Evolutionary conservation across 1,140 invertebrate species (phyloP).

Genomic region (Nylanderia fulva): DNA sequence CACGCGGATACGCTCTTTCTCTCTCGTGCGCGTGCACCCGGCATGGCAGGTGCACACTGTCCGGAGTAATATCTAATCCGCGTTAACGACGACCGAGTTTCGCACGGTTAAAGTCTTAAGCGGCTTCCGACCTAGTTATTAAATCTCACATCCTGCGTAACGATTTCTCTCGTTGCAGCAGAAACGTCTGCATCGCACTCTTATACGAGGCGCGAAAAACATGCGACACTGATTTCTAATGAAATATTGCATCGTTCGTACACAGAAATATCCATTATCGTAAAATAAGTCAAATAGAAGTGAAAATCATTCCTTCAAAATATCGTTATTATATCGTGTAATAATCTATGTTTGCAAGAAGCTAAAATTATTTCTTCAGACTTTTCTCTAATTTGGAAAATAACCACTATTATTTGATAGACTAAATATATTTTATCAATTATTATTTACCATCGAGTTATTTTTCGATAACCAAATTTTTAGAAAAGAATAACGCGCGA

Average conservation of each 20-base stretch:
- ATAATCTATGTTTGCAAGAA: neutral
- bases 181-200: slow-evolving; percentile 33
- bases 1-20: slow-evolving; percentile 35
- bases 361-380: neutral
- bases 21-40: neutral
- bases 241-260: slow-evolving; percentile 32
- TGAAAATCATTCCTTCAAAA: neutral
- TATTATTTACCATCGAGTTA: neutral
- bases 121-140: slow-evolving; percentile 62
- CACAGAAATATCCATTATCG: neutral
- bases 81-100: slow-evolving; percentile 61
- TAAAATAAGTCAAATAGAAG: neutral
- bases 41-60: slow-evolving; percentile 31
- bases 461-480: neutral
- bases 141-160: slow-evolving; percentile 61
- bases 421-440: neutral
- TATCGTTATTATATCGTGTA: neutral
- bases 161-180: slow-evolving; percentile 60
- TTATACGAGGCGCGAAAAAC: slow-evolving; percentile 7
- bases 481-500: neutral
- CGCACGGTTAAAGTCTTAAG: slow-evolving; percentile 61
- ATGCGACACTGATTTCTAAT: slow-evolving; percentile 19
- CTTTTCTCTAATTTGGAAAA: neutral
- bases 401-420: neutral
- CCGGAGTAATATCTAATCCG: slow-evolving; percentile 43